Percentiles rank a stretch among this genome's conserved stretches.
These are phyloP conservation scores for Dermatemys mawii DNA, from an alignment of 2,113 vertebrate genomes.

Conservation along the genomic window DNA sequence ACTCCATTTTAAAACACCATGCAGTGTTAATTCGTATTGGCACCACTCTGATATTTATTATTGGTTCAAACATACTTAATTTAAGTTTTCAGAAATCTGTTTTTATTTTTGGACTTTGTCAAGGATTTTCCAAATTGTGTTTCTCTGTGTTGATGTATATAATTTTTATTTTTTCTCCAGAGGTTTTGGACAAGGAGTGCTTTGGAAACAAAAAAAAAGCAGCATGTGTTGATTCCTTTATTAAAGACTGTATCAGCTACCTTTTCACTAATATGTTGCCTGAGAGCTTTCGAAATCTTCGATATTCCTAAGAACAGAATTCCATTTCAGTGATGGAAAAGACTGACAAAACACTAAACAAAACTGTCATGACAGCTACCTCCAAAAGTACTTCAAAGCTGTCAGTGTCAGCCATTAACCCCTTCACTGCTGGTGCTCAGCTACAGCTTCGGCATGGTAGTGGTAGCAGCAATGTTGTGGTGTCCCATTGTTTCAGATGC, in stretches of 20 bases:
- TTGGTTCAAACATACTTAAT: constrained; percentile 20
- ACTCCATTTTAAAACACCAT: constrained; percentile 29
- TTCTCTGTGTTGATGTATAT: not conserved
- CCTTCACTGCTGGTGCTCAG: not conserved
- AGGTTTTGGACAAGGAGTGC: not conserved
- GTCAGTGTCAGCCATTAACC: not conserved
- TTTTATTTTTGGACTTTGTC: constrained; percentile 38
- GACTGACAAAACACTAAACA: not conserved
- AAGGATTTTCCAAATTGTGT: not conserved
- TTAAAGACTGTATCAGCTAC: not conserved
- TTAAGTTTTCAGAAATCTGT: constrained; percentile 15
- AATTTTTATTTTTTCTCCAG: not conserved
- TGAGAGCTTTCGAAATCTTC: not conserved
- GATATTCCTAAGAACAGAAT: not conserved
- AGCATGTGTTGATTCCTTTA: not conserved
- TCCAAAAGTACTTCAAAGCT: not conserved
- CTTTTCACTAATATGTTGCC: not conserved
- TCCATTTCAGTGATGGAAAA: not conserved
- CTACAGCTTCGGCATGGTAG: not conserved
- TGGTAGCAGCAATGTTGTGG: not conserved
- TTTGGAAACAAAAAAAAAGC: not conserved
- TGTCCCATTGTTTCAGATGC: no score
- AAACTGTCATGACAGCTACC: not conserved
- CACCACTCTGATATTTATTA: not conserved
- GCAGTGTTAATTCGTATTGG: constrained; percentile 36